A percentile compares a stretch with the other conserved stretches of the same genome.
These are phyloP conservation scores for Hartigia nigra DNA, from an alignment of 2,888 invertebrate genomes.

Conservation along the genomic window DNA sequence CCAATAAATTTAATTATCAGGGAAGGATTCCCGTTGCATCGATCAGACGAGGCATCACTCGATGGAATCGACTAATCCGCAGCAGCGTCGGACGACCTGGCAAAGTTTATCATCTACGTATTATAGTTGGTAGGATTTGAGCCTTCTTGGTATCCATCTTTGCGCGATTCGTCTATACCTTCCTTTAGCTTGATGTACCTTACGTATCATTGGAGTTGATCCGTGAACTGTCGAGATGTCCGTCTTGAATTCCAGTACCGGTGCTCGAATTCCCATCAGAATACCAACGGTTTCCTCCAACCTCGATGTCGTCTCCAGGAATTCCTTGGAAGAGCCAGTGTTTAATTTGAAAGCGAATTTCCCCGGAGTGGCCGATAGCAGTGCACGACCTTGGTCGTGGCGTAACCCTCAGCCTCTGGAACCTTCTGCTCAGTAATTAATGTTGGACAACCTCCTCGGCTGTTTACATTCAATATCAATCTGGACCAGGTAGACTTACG, in stretches of 20 bases:
- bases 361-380: neutral
- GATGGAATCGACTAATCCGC: neutral
- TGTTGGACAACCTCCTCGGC: neutral
- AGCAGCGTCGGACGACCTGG: neutral
- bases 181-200: neutral
- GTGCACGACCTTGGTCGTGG: neutral
- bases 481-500: neutral
- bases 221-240: neutral
- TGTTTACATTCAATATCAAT: neutral
- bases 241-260: neutral
- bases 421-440: neutral
- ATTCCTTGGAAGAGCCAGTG: neutral
- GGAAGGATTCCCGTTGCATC: slow-evolving; percentile 12
- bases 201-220: neutral
- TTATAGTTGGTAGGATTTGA: neutral
- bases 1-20: slow-evolving; percentile 19
- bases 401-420: neutral
- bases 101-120: neutral
- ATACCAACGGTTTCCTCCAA: neutral
- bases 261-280: neutral
- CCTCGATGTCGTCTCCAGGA: neutral
- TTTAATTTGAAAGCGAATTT: neutral
- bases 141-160: neutral
- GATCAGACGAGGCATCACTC: slow-evolving; percentile 3
- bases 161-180: neutral